A percentile compares a stretch with the other conserved stretches of the same genome.
These are phyloP conservation scores for Margaritifera margaritifera DNA, from an alignment of 2,888 invertebrate species.

Conservation along the genomic window DNA sequence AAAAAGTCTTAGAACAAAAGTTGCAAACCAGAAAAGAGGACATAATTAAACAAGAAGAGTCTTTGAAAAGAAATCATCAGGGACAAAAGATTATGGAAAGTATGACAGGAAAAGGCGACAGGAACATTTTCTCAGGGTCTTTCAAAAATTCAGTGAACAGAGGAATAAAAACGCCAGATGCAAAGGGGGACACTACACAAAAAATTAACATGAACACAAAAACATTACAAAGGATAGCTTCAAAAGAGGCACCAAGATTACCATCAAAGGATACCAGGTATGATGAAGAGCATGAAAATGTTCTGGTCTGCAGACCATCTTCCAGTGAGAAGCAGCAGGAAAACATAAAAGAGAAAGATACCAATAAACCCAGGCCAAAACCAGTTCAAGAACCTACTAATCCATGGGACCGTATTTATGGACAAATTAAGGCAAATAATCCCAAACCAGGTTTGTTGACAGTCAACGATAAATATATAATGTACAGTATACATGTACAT, in stretches of 20 bases:
- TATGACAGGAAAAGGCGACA: neutral
- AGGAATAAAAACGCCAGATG: conserved; percentile 12
- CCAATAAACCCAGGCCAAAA: conserved; percentile 9
- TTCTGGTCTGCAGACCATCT: conserved; percentile 45
- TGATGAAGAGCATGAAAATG: conserved; percentile 45
- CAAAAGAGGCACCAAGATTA: conserved; percentile 4
- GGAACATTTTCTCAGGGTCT: neutral
- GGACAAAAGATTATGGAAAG: no score
- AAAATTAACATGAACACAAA: conserved; percentile 4
- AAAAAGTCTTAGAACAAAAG: no score
- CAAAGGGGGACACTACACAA: conserved; percentile 1
- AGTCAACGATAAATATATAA: neutral
- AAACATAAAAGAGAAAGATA: conserved; percentile 7
- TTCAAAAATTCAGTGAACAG: neutral
- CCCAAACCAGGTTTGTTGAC: conserved; percentile 44
- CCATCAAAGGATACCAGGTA: conserved; percentile 24
- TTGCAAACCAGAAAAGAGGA: no score
- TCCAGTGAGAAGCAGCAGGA: conserved; percentile 1
- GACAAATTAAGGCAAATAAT: conserved; percentile 50
- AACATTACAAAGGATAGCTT: neutral
- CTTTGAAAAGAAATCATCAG: no score
- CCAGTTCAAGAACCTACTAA: conserved; percentile 26
- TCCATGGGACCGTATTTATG: conserved; percentile 57
- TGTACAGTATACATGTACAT: neutral
- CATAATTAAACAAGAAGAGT: no score